Conservation (phyloP, 1,140 invertebrate species). For the Drosophila pseudoananassae region DNA sequence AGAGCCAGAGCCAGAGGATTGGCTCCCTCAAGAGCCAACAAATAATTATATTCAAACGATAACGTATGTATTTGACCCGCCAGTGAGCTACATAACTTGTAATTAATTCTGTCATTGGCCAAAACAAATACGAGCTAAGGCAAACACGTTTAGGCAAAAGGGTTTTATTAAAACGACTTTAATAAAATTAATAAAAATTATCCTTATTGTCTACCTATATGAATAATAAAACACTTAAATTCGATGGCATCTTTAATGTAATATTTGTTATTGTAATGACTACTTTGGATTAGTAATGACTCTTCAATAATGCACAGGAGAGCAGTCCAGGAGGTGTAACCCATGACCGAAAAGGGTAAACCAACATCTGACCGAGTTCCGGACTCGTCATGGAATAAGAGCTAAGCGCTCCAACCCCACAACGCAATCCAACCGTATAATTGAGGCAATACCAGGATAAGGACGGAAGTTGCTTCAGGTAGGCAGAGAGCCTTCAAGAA, state of each 20-base stretch:
- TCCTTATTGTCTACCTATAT: neutral
- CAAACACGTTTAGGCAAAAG: neutral
- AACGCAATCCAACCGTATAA: slow-evolving; percentile 63
- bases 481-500: slow-evolving; percentile 7
- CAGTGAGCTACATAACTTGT: slow-evolving; percentile 25
- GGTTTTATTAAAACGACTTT: neutral
- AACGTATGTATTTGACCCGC: slow-evolving; percentile 4
- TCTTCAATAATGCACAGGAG: slow-evolving; percentile 15
- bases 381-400: slow-evolving; percentile 15
- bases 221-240: neutral
- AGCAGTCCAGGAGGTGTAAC: slow-evolving; percentile 68
- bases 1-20: slow-evolving; percentile 13
- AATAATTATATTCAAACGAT: slow-evolving; percentile 45
- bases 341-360: slow-evolving; percentile 72
- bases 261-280: slow-evolving; percentile 47
- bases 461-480: slow-evolving; percentile 5
- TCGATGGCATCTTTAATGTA: slow-evolving; percentile 22
- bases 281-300: slow-evolving; percentile 41
- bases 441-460: slow-evolving; percentile 47
- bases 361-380: slow-evolving; percentile 72
- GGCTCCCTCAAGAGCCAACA: slow-evolving; percentile 14
- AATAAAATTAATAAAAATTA: neutral
- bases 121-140: neutral
- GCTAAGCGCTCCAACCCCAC: neutral
- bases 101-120: slow-evolving; percentile 39